Evolutionary conservation across 1,140 invertebrate genomes (phyloP).

Genomic region (Sitobion miscanthi): DNA sequence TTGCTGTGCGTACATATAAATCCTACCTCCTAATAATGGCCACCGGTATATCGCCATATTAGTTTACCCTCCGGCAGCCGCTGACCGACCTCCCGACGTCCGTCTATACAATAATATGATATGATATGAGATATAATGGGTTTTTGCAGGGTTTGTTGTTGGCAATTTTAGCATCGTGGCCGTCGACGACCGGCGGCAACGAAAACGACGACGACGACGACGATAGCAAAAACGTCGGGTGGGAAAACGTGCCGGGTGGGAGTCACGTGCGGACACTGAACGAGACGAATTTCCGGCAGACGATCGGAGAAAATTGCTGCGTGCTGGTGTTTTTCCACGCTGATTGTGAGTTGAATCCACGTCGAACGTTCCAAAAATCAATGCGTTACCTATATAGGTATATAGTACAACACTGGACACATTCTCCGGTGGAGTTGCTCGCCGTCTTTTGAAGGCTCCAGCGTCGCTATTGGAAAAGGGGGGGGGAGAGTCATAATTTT

Average conservation of each 20-base stretch:
- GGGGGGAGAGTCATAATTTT: too few species aligned
- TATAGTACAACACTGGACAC: neutral
- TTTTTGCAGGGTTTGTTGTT: neutral
- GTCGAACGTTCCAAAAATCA: neutral
- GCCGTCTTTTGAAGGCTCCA: too few species aligned
- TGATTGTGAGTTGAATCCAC: neutral
- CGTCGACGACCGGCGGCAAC: neutral
- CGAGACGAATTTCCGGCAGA: neutral
- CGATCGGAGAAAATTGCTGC: neutral
- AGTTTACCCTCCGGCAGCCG: neutral
- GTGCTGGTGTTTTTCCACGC: slow-evolving; percentile 26
- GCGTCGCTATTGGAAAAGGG: too few species aligned
- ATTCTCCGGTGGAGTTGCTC: neutral
- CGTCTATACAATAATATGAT: too few species aligned
- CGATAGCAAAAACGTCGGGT: neutral
- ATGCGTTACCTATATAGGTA: neutral
- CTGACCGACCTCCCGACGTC: neutral
- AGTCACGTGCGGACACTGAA: neutral
- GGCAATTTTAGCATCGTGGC: neutral
- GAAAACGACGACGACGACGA: neutral
- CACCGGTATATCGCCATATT: neutral
- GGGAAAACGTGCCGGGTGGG: slow-evolving; percentile 25
- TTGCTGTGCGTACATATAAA: neutral
- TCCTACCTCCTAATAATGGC: neutral
- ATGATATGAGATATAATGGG: neutral